Evolutionary conservation across 2,888 invertebrate species (phyloP), one percentile per base, ranked within the genome.

Genomic region (Fissipunctia ypsillon): DNA sequence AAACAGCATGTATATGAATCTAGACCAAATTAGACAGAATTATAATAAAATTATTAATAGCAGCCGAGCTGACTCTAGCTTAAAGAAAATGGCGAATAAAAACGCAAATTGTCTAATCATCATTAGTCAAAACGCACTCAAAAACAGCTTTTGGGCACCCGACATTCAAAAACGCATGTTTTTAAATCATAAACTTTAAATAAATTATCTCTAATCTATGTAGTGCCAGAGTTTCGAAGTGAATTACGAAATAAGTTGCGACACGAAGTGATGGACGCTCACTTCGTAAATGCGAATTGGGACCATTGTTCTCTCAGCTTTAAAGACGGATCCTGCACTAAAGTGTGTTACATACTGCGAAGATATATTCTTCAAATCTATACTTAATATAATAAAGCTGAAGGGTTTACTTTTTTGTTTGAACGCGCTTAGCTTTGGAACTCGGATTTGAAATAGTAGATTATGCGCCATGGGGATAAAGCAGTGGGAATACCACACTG

Each of bases 221-320:
- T 54, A 16, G 52, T 25, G 60, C 35, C 25, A 45, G n/a, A 60
- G 43, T 83, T 60, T 60, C 38, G 48, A 48, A 78, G 68, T 50
- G 22, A 19, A 57, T 81, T 83, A 45, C 35, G 61, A 74, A 74
- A 71, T 69, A 50, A 22, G 22, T 83, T 79, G 48, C 50, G 59
- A 79, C 79, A 79, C 10, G 12, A 54, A 65, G 54, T 67, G 66
- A 83, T 69, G 69, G 67, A 66, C 60, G 56, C 56, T 82, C 54
- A 54, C 59, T 71, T 71, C n/a, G 60, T 77, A 71, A 76, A 76
- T 64, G 69, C 38, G 63, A 69, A 68, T 57, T 19, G 41, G 50
- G 35, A 60, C 52, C 50, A 78, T 73, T 81, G 83, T 82, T 78
- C 68, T 72, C 78, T 45, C n/a, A 65, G 50, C 28, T 75, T 28